Percentiles rank a stretch among this genome's conserved stretches.
Conservation (phyloP, 1,140 invertebrate species). For the Andricus grossulariae region DNA sequence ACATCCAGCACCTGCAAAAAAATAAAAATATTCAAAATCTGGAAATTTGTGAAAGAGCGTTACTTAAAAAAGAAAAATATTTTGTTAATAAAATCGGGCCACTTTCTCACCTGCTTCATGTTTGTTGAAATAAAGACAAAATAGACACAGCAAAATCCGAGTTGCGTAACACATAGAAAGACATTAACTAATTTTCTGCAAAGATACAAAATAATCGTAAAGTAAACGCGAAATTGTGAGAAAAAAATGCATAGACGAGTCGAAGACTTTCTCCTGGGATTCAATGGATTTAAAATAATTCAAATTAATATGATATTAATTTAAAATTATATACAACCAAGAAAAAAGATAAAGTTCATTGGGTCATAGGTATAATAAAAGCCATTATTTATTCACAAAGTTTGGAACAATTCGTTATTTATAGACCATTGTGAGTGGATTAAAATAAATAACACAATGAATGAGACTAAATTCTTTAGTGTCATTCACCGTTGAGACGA, state of each 20-base stretch:
- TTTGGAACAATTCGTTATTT: too few species aligned
- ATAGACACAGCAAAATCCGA: conserved; percentile 97
- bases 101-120: conserved; percentile 81
- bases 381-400: too few species aligned
- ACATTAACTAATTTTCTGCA: conserved; percentile 81
- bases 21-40: neutral
- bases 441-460: too few species aligned
- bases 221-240: neutral
- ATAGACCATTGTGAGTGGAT: too few species aligned
- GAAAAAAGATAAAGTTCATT: too few species aligned
- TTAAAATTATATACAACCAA: too few species aligned
- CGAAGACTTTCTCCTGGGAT: neutral
- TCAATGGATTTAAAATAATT: too few species aligned
- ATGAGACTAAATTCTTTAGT: too few species aligned
- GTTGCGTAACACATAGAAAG: conserved; percentile 92
- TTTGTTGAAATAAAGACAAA: conserved; percentile 93
- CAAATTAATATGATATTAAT: too few species aligned
- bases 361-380: too few species aligned
- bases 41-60: neutral
- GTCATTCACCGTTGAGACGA: neutral
- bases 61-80: neutral
- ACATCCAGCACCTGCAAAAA: conserved; percentile 79
- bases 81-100: conserved; percentile 7
- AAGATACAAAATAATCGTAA: conserved; percentile 57
- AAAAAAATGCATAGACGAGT: neutral